Conservation (phyloP, 2,113 vertebrate species). For the Anarhynchus alexandrinus region DNA sequence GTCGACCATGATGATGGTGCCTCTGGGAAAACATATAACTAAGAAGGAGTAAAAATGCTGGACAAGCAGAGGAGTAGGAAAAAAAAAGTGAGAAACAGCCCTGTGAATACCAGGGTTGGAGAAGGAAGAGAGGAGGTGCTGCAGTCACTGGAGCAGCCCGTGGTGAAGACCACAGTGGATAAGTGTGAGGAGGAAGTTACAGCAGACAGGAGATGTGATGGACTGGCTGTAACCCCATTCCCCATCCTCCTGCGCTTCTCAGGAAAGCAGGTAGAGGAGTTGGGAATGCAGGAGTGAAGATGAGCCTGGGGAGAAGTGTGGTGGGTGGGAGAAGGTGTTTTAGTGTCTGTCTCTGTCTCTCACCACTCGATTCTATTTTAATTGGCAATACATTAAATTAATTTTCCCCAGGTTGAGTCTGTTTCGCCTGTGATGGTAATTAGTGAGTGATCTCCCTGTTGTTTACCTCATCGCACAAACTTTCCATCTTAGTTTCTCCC, state of each 20-base stretch:
- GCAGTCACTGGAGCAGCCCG: neutral
- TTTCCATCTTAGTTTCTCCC: neutral
- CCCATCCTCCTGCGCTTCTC: neutral
- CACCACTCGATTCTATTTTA: neutral
- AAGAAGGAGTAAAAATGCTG: neutral
- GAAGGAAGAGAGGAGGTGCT: neutral
- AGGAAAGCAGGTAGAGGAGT: neutral
- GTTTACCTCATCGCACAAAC: neutral
- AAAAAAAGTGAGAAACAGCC: neutral
- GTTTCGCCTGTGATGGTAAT: neutral
- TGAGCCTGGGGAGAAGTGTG: neutral
- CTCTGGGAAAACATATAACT: neutral
- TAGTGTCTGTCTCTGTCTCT: neutral
- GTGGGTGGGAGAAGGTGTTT: neutral
- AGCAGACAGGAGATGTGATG: neutral
- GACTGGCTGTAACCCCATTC: neutral
- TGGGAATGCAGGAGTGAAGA: neutral
- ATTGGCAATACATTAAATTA: neutral
- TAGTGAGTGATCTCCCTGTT: neutral
- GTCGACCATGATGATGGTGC: neutral
- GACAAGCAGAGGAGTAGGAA: neutral
- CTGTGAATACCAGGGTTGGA: neutral
- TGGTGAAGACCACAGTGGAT: neutral
- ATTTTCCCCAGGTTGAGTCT: neutral
- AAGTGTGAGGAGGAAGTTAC: neutral